Conservation (phyloP, 2,888 invertebrate genomes). For the Cataglyphis livida region DNA sequence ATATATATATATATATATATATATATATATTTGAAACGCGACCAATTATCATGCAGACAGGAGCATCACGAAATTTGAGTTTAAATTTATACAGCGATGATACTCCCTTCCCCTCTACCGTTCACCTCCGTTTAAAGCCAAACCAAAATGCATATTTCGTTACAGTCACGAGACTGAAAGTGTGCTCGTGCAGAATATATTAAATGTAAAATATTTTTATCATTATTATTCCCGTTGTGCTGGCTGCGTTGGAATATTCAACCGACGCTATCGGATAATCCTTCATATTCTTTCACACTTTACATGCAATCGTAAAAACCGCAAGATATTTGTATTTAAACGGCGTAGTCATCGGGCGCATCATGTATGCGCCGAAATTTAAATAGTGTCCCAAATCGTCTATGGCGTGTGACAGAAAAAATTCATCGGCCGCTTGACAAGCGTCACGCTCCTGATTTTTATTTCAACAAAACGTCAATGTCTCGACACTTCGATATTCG, state of each 20-base stretch:
- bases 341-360: background rate
- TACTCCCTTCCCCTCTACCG: background rate
- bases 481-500: slow-evolving; percentile 6
- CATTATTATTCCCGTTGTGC: slow-evolving; percentile 50
- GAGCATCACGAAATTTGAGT: slow-evolving; percentile 38
- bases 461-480: slow-evolving; percentile 33
- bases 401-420: background rate
- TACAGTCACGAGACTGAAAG: slow-evolving; percentile 37
- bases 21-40: background rate
- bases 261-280: slow-evolving; percentile 41
- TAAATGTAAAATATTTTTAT: slow-evolving; percentile 52
- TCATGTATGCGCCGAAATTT: slow-evolving; percentile 20
- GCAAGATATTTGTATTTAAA: slow-evolving; percentile 48
- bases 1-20: background rate
- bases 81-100: slow-evolving; percentile 50
- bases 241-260: slow-evolving; percentile 27
- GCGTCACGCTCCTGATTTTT: slow-evolving; percentile 27
- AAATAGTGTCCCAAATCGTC: slow-evolving; percentile 8
- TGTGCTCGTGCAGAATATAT: slow-evolving; percentile 44
- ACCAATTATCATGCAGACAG: slow-evolving; percentile 49
- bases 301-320: slow-evolving; percentile 36
- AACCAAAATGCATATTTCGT: slow-evolving; percentile 42
- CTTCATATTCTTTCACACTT: slow-evolving; percentile 51
- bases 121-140: slow-evolving; percentile 33
- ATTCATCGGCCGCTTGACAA: slow-evolving; percentile 14